Percentiles rank a stretch among this genome's conserved stretches.
Conservation (phyloP, 2,797 vertebrate species). For the Syngnathus acus region DNA sequence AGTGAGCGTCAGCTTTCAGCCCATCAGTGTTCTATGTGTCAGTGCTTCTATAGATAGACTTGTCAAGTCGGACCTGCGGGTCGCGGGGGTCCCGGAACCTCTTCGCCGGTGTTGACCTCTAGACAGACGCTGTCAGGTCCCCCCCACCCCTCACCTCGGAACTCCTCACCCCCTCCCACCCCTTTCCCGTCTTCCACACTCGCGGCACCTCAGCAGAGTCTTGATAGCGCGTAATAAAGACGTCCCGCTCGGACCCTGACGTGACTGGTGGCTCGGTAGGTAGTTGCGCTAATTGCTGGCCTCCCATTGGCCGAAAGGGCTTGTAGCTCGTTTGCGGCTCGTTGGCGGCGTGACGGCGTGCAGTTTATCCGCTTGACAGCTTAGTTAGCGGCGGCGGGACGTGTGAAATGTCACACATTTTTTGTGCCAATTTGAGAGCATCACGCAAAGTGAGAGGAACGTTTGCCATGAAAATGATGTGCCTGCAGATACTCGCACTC, state of each 20-base stretch:
- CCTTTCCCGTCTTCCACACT: not conserved
- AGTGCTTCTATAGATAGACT: slow-evolving; percentile 64
- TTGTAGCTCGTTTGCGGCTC: slow-evolving; percentile 68
- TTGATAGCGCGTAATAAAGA: slow-evolving; percentile 48
- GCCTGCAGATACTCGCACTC: not conserved
- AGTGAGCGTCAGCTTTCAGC: slow-evolving; percentile 20
- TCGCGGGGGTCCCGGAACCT: slow-evolving; percentile 60
- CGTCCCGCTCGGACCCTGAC: slow-evolving; percentile 42
- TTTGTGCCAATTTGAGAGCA: slow-evolving; percentile 13
- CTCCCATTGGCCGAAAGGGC: slow-evolving; percentile 57
- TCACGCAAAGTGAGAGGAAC: slow-evolving; percentile 1
- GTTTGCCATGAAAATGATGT: not conserved
- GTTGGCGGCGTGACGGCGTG: slow-evolving; percentile 59
- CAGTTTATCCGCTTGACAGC: slow-evolving; percentile 72
- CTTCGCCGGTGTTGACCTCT: slow-evolving; percentile 74
- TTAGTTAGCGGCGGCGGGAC: slow-evolving; percentile 72
- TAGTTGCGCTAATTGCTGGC: slow-evolving; percentile 54
- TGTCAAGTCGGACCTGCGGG: slow-evolving; percentile 61
- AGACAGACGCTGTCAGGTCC: slow-evolving; percentile 65
- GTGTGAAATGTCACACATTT: slow-evolving; percentile 74
- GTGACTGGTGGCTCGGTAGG: slow-evolving; percentile 51
- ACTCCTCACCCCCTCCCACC: not conserved
- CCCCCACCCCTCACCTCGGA: slow-evolving; percentile 5
- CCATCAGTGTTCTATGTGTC: slow-evolving; percentile 47
- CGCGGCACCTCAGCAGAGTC: slow-evolving; percentile 21